Conservation (phyloP, 35 echinoderm and acorn worm species). For the Anneissia japonica region DNA sequence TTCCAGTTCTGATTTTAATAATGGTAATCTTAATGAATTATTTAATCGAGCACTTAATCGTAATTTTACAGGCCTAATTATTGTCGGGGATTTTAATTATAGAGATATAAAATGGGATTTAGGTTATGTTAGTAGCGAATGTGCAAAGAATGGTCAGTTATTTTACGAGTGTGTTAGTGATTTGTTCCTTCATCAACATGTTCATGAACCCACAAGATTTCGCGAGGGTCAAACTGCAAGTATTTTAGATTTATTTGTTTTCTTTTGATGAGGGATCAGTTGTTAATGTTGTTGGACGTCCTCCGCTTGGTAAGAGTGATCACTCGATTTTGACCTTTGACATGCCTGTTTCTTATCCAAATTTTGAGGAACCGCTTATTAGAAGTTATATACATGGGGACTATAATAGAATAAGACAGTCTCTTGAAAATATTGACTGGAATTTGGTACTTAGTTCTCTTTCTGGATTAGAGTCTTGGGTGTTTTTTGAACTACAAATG, state of each 20-base stretch:
- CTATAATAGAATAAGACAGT: too few species aligned
- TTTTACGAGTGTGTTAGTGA: conserved; percentile 10
- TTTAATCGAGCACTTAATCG: neutral
- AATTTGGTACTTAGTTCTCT: too few species aligned
- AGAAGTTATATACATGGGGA: too few species aligned
- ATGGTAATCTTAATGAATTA: neutral
- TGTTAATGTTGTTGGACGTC: too few species aligned
- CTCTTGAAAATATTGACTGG: too few species aligned
- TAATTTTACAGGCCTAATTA: neutral
- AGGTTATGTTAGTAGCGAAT: neutral
- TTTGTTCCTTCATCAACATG: conserved; percentile 25
- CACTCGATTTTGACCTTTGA: too few species aligned
- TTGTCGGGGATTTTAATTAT: conserved; percentile 44
- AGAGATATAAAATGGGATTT: conserved; percentile 17
- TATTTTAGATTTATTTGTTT: conserved; percentile 34
- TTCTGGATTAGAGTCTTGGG: too few species aligned
- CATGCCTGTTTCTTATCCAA: too few species aligned
- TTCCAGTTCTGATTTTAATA: neutral
- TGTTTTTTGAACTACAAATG: too few species aligned
- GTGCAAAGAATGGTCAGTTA: neutral
- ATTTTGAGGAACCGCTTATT: too few species aligned
- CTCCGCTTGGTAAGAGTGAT: too few species aligned
- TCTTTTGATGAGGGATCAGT: too few species aligned
- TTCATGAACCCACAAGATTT: conserved; percentile 14
- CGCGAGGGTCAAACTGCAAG: neutral